Conservation (phyloP, 2,888 invertebrate species). For the Meteorus colon region DNA sequence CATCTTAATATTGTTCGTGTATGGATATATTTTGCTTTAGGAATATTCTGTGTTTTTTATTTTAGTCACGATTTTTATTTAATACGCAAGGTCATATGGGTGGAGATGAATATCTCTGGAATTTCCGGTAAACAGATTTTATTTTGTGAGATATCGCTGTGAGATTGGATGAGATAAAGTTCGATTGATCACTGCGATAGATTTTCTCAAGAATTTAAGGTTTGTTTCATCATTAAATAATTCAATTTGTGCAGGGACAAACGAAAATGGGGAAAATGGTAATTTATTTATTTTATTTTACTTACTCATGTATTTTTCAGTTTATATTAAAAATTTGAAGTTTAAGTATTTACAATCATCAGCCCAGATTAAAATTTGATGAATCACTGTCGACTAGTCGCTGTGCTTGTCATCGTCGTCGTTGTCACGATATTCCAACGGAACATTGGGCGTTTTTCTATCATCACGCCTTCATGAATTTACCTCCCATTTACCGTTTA, state of each 20-base stretch:
- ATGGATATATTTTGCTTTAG: no score
- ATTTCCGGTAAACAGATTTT: slow-evolving; percentile 55
- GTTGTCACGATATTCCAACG: slow-evolving; percentile 44
- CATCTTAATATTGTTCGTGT: not conserved
- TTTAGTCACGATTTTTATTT: slow-evolving; percentile 24
- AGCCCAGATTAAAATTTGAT: slow-evolving; percentile 26
- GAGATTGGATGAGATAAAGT: no score
- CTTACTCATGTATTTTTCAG: no score
- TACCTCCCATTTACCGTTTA: slow-evolving; percentile 30
- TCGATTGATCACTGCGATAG: no score
- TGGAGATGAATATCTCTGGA: slow-evolving; percentile 52
- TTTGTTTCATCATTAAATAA: no score
- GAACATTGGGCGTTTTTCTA: slow-evolving; percentile 42
- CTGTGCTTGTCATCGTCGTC: not conserved
- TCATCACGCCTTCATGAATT: slow-evolving; percentile 24
- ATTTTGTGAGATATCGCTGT: not conserved
- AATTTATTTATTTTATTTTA: not conserved
- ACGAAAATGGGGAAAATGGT: not conserved
- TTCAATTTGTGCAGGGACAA: not conserved
- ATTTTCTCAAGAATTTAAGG: no score
- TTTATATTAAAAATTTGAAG: no score
- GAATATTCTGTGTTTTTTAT: slow-evolving; percentile 23
- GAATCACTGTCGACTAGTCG: slow-evolving; percentile 19
- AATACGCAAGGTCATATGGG: slow-evolving; percentile 16
- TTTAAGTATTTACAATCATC: not conserved